Conservation (phyloP, 2,888 invertebrate species). For the Dicycla oo region DNA sequence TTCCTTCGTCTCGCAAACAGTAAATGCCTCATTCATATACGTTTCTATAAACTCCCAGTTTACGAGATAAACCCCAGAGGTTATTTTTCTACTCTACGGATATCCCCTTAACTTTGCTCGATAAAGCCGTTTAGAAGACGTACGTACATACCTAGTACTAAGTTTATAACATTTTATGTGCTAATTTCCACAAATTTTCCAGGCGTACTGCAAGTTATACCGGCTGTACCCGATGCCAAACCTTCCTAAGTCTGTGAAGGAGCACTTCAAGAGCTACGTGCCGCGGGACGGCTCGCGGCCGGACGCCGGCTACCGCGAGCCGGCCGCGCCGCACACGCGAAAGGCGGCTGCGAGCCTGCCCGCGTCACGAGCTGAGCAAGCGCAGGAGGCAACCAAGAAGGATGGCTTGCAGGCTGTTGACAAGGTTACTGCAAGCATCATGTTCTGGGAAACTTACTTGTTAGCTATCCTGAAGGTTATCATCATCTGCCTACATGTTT, state of each 20-base stretch:
- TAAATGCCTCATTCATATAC: neutral
- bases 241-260: constrained; percentile 75
- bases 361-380: no score
- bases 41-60: neutral
- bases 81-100: neutral
- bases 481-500: neutral
- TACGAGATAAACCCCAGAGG: no score
- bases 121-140: neutral
- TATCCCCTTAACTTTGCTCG: neutral
- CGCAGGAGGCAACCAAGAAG: constrained; percentile 23
- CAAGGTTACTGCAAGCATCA: constrained; percentile 24
- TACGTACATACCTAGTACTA: neutral
- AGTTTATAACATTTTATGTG: neutral
- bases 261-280: constrained; percentile 77
- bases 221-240: constrained; percentile 82
- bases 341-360: no score
- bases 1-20: neutral
- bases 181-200: constrained; percentile 1
- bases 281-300: constrained; percentile 74
- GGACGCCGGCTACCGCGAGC: constrained; percentile 66
- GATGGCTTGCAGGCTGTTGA: constrained; percentile 65
- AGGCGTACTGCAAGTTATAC: constrained; percentile 84
- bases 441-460: neutral
- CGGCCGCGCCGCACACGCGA: constrained; percentile 45
- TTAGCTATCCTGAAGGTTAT: no score